Evolutionary conservation across 2,888 invertebrate species (phyloP), one percentile per base, ranked within the genome.

Genomic region (Rhingia rostrata): DNA sequence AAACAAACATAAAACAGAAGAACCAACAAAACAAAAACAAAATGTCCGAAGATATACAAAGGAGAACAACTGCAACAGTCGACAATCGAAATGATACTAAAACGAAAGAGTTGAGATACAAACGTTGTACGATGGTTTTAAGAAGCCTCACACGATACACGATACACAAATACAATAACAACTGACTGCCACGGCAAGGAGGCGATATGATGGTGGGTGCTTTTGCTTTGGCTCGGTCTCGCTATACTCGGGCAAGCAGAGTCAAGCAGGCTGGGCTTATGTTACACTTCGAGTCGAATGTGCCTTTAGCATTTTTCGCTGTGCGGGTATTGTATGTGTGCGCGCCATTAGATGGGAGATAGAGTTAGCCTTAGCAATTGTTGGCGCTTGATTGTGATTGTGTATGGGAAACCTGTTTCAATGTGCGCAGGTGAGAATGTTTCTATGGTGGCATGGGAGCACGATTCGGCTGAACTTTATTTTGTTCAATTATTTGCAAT

Each of bases 81-180:
- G 81, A 87, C 87, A 85, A 86, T 87, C 87, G 87, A 87, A 87
- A 81, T 86, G 86, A 87, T 87, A 88, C 88, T 88, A 84, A 88
- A 87, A 87, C 88, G 86, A 88, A 88, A 88, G 88, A 88, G 87
- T 88, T 86, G 87, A 86, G 67, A 81, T 81, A 87, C 87, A 86
- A 88, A 88, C 88, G 86, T 58, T 35, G 73, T 58, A 41, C 64
- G 60, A 51, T 58, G 41, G 4, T 9, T 9, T 22, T 61, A 67
- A 74, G 74, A 74, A 74, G 43, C 61, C 33, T 69, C 56, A 39
- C 45, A 56, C 37, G 39, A 22, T 22, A 39, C 45, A 56, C 37
- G 39, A 22, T 22, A 22, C 22, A 43, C 47, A 37, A 54, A 22
- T n/a, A 22, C 22, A 5, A 6, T 12, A 22, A 22, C 22, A 22